Conservation (phyloP, 2,888 invertebrate species). For the Aleiodes testaceus region DNA sequence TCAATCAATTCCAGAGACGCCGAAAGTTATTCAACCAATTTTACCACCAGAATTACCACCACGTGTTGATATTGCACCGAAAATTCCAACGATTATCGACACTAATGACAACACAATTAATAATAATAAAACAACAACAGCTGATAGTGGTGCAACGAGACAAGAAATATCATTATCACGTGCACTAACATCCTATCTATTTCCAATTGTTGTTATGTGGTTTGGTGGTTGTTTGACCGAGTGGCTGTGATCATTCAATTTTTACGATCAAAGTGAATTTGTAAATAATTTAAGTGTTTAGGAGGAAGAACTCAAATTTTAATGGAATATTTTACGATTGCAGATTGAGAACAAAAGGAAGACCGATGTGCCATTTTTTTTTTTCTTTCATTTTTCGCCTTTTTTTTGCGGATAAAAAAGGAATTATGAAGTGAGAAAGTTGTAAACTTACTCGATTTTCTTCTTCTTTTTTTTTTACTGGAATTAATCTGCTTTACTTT, state of each 20-base stretch:
- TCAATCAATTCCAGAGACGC: constrained; percentile 61
- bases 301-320: constrained; percentile 11
- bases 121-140: constrained; percentile 67
- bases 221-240: constrained; percentile 88
- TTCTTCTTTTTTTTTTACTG: constrained; percentile 27
- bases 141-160: constrained; percentile 66
- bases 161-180: constrained; percentile 76
- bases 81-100: constrained; percentile 43
- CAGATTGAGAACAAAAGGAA: constrained; percentile 37
- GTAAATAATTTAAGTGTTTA: constrained; percentile 19
- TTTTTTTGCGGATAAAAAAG: not conserved
- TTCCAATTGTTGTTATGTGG: constrained; percentile 90
- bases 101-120: constrained; percentile 45
- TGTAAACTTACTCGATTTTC: not conserved
- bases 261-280: constrained; percentile 47
- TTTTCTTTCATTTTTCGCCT: constrained; percentile 12
- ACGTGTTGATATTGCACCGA: constrained; percentile 58
- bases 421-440: too few relatives aligned
- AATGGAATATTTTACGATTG: constrained; percentile 17
- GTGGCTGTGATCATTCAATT: constrained; percentile 81
- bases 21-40: constrained; percentile 59
- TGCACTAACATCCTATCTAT: constrained; percentile 83
- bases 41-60: constrained; percentile 61
- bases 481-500: not conserved
- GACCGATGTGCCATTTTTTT: constrained; percentile 50